A percentile compares a stretch with the other conserved stretches of the same genome.
These are phyloP conservation scores for Botia kubotai DNA, from an alignment of 2,797 vertebrate species.

Conservation along the genomic window DNA sequence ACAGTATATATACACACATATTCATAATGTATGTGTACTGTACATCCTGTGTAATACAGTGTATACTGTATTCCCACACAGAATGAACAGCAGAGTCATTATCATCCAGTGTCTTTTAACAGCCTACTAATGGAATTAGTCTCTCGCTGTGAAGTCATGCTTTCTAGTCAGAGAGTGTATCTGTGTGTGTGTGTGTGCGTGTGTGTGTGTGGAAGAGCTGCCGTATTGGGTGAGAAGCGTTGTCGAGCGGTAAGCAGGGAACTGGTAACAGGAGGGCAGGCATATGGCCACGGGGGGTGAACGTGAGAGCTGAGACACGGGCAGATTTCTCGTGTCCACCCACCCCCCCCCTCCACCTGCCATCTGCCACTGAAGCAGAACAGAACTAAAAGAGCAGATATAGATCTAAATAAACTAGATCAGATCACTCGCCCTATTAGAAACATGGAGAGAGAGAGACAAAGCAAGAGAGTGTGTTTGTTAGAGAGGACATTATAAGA, in stretches of 20 bases:
- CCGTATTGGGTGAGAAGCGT: constrained; percentile 32
- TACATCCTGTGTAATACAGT: no score
- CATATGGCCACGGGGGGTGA: constrained; percentile 61
- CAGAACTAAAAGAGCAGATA: constrained; percentile 42
- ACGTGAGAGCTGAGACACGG: constrained; percentile 54
- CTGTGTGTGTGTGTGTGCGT: neutral
- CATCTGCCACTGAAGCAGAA: constrained; percentile 58
- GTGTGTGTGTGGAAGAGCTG: neutral
- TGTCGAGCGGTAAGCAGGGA: constrained; percentile 35
- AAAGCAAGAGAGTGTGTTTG: constrained; percentile 16
- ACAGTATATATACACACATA: no score
- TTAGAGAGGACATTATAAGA: neutral
- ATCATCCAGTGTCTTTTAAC: constrained; percentile 29
- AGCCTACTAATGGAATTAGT: constrained; percentile 34
- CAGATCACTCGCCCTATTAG: neutral
- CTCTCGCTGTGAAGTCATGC: constrained; percentile 28
- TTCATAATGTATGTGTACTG: no score
- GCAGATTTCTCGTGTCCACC: constrained; percentile 45
- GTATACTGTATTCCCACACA: neutral
- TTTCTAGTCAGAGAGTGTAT: constrained; percentile 29
- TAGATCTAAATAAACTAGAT: constrained; percentile 6
- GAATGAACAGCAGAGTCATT: constrained; percentile 1
- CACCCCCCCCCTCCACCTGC: constrained; percentile 39
- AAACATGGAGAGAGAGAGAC: no score
- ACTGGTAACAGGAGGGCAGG: constrained; percentile 59